A percentile compares a stretch with the other conserved stretches of the same genome.
phyloP scores from a whole-genome alignment of 64 coral and sea anemone species.

The Stichodactyla mertensii region DNA sequence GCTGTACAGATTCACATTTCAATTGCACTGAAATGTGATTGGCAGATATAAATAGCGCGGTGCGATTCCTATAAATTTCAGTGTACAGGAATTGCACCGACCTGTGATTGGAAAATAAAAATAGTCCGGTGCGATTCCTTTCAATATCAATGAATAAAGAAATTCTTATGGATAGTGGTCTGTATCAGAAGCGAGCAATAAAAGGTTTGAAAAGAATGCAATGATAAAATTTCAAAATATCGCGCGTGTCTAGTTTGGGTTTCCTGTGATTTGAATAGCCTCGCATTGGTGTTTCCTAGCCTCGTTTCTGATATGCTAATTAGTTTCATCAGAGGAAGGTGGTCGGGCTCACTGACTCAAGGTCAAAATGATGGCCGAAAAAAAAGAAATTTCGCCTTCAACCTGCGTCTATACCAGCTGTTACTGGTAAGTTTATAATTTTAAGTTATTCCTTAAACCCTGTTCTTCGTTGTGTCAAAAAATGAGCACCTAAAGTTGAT shows the following conservation, averaged over 20 bases:
- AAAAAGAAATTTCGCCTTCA: constrained; percentile 76
- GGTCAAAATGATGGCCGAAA: constrained; percentile 60
- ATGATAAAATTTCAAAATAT: too few relatives aligned
- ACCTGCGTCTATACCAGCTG: constrained; percentile 89
- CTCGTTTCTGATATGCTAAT: constrained; percentile 31
- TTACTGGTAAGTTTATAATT: constrained; percentile 63
- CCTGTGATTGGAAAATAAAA: too few relatives aligned
- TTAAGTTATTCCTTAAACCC: not conserved
- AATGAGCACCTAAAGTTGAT: not conserved
- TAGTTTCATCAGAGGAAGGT: constrained; percentile 35
- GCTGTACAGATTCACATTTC: too few relatives aligned
- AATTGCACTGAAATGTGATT: too few relatives aligned
- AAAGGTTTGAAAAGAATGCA: too few relatives aligned
- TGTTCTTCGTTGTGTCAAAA: not conserved
- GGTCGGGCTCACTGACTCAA: constrained; percentile 36
- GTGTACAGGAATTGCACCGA: too few relatives aligned
- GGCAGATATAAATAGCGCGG: too few relatives aligned
- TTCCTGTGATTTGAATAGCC: not conserved
- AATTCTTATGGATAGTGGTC: too few relatives aligned
- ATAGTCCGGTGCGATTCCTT: too few relatives aligned
- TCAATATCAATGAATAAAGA: too few relatives aligned
- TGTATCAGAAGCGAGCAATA: too few relatives aligned
- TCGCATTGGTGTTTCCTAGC: not conserved
- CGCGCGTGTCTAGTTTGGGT: not conserved
- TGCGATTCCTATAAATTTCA: too few relatives aligned